phyloP scores from a whole-genome alignment of 1,140 invertebrate species.

The Drosophila insularis region DNA sequence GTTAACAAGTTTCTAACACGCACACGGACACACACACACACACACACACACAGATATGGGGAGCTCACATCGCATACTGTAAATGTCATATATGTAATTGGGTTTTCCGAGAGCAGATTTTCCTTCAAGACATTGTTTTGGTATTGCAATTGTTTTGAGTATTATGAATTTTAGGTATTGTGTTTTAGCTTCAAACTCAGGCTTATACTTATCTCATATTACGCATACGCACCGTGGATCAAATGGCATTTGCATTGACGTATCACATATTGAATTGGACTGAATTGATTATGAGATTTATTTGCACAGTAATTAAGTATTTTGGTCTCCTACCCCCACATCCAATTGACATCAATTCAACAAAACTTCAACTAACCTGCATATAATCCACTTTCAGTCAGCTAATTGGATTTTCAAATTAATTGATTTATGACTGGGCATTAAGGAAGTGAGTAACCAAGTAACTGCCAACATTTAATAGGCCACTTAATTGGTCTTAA shows the following conservation, averaged over 20 bases:
- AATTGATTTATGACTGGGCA: conserved; percentile 70
- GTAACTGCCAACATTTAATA: conserved; percentile 6
- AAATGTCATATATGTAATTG: conserved; percentile 76
- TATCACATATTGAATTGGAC: no score
- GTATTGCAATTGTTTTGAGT: conserved; percentile 26
- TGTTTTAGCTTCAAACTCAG: neutral
- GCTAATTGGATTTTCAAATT: conserved; percentile 71
- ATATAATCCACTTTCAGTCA: conserved; percentile 28
- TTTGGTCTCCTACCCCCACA: neutral
- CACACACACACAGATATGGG: conserved; percentile 7
- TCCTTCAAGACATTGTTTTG: conserved; percentile 15
- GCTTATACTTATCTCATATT: neutral
- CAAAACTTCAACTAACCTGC: neutral
- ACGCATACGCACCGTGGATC: neutral
- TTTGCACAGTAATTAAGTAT: conserved; percentile 3
- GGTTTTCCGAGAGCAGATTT: conserved; percentile 49
- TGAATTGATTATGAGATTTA: neutral
- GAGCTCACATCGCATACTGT: conserved; percentile 32
- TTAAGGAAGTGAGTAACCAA: conserved; percentile 23
- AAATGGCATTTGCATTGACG: neutral
- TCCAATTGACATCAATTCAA: conserved; percentile 27
- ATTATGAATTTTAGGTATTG: conserved; percentile 25
- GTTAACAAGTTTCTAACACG: conserved; percentile 14
- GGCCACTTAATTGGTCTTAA: conserved; percentile 47
- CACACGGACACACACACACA: conserved; percentile 3